These are phyloP conservation scores for Zophobas morio DNA, from an alignment of 1,140 invertebrate genomes.

Conservation along the genomic window DNA sequence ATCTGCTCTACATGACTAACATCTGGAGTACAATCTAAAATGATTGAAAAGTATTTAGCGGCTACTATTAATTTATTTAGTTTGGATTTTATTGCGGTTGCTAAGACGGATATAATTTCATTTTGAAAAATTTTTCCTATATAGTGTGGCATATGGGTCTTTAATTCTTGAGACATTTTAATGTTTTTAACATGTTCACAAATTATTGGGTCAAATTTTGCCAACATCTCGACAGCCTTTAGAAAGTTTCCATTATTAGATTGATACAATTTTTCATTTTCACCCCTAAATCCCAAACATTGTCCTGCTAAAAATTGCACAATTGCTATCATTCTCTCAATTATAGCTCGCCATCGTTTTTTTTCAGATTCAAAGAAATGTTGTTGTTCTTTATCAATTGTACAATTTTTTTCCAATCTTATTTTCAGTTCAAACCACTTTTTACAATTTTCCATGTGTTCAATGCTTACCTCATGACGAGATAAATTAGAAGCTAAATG, in stretches of 20 bases:
- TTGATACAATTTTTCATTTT: slow-evolving; percentile 36
- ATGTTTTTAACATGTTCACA: background rate
- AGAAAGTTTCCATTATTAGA: slow-evolving; percentile 50
- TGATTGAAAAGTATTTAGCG: slow-evolving; percentile 53
- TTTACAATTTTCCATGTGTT: slow-evolving; percentile 41
- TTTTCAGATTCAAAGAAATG: slow-evolving; percentile 40
- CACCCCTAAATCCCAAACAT: slow-evolving; percentile 44
- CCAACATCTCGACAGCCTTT: slow-evolving; percentile 48
- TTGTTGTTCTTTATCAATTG: slow-evolving; percentile 39
- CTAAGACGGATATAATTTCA: slow-evolving; percentile 55
- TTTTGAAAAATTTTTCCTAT: slow-evolving; percentile 57
- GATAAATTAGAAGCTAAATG: slow-evolving; percentile 41
- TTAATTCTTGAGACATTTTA: background rate
- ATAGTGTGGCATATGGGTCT: slow-evolving; percentile 49
- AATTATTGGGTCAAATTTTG: slow-evolving; percentile 57
- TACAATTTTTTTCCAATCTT: slow-evolving; percentile 36
- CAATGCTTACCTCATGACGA: slow-evolving; percentile 44
- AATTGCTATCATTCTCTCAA: slow-evolving; percentile 49
- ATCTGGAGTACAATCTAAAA: slow-evolving; percentile 56
- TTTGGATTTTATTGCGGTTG: slow-evolving; percentile 22
- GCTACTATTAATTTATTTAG: slow-evolving; percentile 41
- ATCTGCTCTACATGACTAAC: slow-evolving; percentile 52
- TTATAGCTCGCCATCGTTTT: slow-evolving; percentile 38
- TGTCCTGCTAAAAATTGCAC: slow-evolving; percentile 44
- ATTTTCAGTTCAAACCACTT: slow-evolving; percentile 37